Base-by-base conservation (phyloP, 2,113 vertebrate species). In the Pollimyrus isidori region DNA sequence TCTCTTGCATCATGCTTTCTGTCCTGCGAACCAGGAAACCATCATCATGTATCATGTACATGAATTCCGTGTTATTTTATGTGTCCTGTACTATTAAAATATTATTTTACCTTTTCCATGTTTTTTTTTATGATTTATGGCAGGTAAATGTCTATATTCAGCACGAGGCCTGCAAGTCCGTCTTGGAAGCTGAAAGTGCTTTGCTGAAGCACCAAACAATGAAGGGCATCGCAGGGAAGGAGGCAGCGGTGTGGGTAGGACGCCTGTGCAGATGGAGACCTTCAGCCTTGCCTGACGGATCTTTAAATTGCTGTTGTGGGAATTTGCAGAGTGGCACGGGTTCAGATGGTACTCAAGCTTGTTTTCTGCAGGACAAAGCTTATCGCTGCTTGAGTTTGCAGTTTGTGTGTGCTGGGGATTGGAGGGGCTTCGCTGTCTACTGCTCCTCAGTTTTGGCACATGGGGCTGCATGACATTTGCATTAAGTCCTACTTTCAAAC, bases 1-100 rank as follows among this genome's bases (percentile, higher is more conserved):
- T 93, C 93, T 92, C 84, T 7, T 49, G n/a, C 85, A 89, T 92
- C 88, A 73, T 45, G 39, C 17, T 26, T 85, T 85, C 46, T 53
- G 45, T 49, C 82, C 82, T 13, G 42, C 19, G 1, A 83, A 46
- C 39, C 42, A 9, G 15, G 10, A 69, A 69, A 4, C 1, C 2
- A 26, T 10, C 62, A 3, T 76, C 35, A 76, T 76, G 35, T 42
- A 76, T 17, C 35, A 39, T 17, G 7, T 76, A 17, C 0, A 17
- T 80, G 0, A 80, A 39, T 80, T 69, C n/a, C 3, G 39, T 42
- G 73, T 73, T 73, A 35, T 80, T 42, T 80, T 15, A 39, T 39
- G 15, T 80, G 4, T 39, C 3, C 73, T 80, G 73, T 80, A 35
- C 35, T 19, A 80, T 80, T 80, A 21, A 42, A 42, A 80, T 42